Evolutionary conservation across 2,113 vertebrate species (phyloP).

Genomic region (Rattus rattus): DNA sequence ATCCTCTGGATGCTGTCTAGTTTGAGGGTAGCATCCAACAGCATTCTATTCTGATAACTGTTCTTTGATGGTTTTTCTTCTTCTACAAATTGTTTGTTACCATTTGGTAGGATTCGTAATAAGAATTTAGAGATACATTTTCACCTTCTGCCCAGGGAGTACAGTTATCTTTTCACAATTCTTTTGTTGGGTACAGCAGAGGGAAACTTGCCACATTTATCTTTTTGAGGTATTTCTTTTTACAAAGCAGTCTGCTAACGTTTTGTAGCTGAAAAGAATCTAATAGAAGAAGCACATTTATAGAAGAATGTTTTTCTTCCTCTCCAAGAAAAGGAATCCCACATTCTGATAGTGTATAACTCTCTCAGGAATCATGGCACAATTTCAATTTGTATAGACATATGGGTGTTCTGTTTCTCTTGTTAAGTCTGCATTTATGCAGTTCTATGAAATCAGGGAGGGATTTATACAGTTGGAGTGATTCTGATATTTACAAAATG

Average conservation of each 20-base stretch:
- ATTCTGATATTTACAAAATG: constrained; percentile 20
- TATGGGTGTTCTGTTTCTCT: background rate
- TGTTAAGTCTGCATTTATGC: background rate
- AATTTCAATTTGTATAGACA: constrained; percentile 14
- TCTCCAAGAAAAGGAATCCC: constrained; percentile 39
- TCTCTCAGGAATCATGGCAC: background rate
- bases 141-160: constrained; percentile 74
- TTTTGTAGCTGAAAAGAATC: constrained; percentile 72
- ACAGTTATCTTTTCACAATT: constrained; percentile 82
- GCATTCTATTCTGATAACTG: constrained; percentile 63
- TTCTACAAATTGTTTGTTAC: constrained; percentile 67
- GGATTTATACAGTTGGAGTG: background rate
- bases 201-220: constrained; percentile 71
- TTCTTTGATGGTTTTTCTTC: constrained; percentile 75
- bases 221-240: constrained; percentile 76
- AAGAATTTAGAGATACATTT: constrained; percentile 74
- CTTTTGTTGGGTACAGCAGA: constrained; percentile 76
- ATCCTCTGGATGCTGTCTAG: constrained; percentile 48
- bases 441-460: constrained; percentile 39
- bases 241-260: constrained; percentile 65
- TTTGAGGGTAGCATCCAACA: constrained; percentile 60
- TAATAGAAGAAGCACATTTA: constrained; percentile 67
- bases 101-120: constrained; percentile 72
- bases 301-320: constrained; percentile 47
- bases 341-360: background rate